Conservation (phyloP, 64 coral and sea anemone genomes). For the Actinia tenebrosa region DNA sequence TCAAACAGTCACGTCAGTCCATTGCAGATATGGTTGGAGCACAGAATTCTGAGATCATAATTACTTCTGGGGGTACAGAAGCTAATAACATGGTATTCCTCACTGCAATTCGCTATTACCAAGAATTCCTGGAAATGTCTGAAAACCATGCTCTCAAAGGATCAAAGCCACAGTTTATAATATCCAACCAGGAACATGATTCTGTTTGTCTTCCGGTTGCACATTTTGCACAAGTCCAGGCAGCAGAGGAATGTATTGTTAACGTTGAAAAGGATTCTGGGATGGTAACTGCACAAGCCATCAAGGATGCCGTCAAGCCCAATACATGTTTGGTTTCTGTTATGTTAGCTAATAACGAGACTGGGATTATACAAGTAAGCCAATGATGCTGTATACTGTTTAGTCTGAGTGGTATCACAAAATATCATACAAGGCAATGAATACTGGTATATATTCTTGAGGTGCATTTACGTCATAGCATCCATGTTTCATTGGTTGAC, state of each 20-base stretch:
- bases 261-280: slow-evolving; percentile 65
- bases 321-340: slow-evolving; percentile 97
- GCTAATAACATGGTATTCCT: slow-evolving; percentile 82
- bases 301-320: slow-evolving; percentile 50
- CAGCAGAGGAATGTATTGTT: slow-evolving; percentile 60
- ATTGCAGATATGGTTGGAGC: slow-evolving; percentile 71
- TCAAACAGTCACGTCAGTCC: slow-evolving; percentile 62
- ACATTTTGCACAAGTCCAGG: slow-evolving; percentile 37
- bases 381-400: neutral
- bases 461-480: no score
- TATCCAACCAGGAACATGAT: slow-evolving; percentile 92
- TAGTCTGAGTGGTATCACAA: no score
- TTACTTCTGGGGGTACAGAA: slow-evolving; percentile 93
- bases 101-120: slow-evolving; percentile 62
- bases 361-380: slow-evolving; percentile 91
- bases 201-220: slow-evolving; percentile 69
- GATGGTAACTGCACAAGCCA: slow-evolving; percentile 57
- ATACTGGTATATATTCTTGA: no score
- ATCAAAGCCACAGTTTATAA: slow-evolving; percentile 76
- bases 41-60: slow-evolving; percentile 58
- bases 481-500: no score
- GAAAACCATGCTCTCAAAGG: neutral
- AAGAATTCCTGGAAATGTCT: slow-evolving; percentile 22
- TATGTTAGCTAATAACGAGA: slow-evolving; percentile 99
- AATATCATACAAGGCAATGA: no score